Percentiles rank a stretch among this genome's conserved stretches.
These are phyloP conservation scores for Rhinolophus sinicus DNA, from an alignment of 2,113 vertebrate genomes.

Conservation along the genomic window DNA sequence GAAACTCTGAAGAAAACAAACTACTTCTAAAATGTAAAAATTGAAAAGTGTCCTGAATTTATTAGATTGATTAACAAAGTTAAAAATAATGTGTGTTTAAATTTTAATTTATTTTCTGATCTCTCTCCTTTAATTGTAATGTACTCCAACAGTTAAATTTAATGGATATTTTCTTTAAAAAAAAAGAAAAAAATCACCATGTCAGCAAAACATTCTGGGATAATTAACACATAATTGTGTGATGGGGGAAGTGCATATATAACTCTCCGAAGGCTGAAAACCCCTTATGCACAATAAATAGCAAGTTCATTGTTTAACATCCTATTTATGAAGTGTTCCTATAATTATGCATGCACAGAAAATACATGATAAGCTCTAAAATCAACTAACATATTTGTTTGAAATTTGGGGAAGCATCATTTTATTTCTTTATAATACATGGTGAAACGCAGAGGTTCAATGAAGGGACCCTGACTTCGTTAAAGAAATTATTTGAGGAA, in stretches of 20 bases:
- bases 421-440: background rate
- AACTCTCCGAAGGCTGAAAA: background rate
- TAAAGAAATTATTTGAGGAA: background rate
- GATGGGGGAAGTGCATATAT: background rate
- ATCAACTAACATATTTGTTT: background rate
- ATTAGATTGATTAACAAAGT: background rate
- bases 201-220: background rate
- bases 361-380: background rate
- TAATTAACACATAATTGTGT: background rate
- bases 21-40: background rate
- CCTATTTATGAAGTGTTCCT: background rate
- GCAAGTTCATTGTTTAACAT: background rate
- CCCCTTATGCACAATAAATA: background rate
- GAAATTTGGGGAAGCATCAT: background rate
- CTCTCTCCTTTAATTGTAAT: background rate
- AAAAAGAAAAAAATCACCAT: background rate
- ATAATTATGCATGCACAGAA: background rate
- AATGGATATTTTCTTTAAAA: background rate
- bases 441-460: background rate
- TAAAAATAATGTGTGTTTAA: background rate
- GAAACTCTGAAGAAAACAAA: background rate
- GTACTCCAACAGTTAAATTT: background rate
- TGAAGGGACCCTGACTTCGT: background rate
- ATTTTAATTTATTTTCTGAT: conserved; percentile 41
- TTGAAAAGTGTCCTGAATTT: background rate